Base-by-base conservation (phyloP, 2,888 invertebrate genomes). In the Erpobdella octoculata region DNA sequence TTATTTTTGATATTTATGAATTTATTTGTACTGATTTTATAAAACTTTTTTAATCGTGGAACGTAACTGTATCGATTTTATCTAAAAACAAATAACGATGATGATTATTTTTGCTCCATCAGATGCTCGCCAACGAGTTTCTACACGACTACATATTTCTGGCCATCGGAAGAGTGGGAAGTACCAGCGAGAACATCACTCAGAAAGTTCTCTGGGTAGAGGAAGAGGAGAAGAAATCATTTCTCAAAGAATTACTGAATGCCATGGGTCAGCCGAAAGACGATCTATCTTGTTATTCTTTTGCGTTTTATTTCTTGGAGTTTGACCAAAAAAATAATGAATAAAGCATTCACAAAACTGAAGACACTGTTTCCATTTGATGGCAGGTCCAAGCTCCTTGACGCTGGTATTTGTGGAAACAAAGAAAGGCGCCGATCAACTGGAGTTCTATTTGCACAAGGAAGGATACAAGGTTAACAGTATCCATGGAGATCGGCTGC, bases 131-230 rank as follows among this genome's bases (percentile, higher is more conserved):
- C 48, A 89, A 94, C 81, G 97, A 97, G 86, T 99, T 99, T 85
- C 87, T 99, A 80, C 90, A 91, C 83, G 94, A 97, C 85, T 99
- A 99, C 84, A 95, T 99, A 79, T 99, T 98, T 86, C 88, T 99
- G 85, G 96, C 98, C 64, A 97, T 99, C 71, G 98, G 98, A 65
- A 90, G 98, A 77, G 98, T 99, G 69, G 98, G 98, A 48, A 96
- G 95, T 77, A 98, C 98, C 6, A 97, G 96, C 28, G 97, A 98
- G 85, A 98, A 98, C 85, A 99, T 99, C 79, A 96, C 96, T 46
- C 98, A 99, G 86, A 95, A 96, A 85, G 89, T 91, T 79, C 91
- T 97, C 71, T 98, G 97, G 97, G 97, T 98, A 21, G 94, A 95
- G 80, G 98, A 99, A 83, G 89, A 89, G 79, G 95, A 99, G 81